These are phyloP conservation scores for Lytechinus variegatus DNA, from an alignment of 35 echinoderm and acorn worm species.

Conservation along the genomic window DNA sequence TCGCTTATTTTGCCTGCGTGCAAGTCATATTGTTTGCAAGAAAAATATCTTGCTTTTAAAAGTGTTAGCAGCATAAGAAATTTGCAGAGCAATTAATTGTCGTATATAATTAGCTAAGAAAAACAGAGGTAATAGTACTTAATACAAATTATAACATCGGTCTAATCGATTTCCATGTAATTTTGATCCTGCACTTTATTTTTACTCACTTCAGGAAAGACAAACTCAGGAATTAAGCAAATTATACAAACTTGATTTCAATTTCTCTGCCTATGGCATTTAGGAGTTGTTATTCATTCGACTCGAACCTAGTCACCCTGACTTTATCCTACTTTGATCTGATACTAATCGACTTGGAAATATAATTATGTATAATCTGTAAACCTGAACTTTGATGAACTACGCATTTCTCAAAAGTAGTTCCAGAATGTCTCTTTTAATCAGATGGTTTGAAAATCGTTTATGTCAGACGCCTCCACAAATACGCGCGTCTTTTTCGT, in stretches of 20 bases:
- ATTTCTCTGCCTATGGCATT: not conserved
- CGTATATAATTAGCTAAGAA: not conserved
- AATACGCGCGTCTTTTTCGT: not conserved
- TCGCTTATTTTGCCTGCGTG: not conserved
- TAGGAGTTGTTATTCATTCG: not conserved
- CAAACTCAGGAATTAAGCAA: not conserved
- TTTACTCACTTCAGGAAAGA: not conserved
- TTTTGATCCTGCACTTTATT: not conserved
- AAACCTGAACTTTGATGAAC: not conserved
- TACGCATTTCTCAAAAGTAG: not conserved
- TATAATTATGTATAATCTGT: not conserved
- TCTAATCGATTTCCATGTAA: not conserved
- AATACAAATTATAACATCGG: not conserved
- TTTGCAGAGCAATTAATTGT: not conserved
- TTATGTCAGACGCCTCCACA: slow-evolving; percentile 9
- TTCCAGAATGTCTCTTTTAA: not conserved
- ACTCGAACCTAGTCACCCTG: not conserved
- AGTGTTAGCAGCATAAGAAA: not conserved
- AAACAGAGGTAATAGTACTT: not conserved
- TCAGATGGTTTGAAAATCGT: not conserved
- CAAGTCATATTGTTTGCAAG: not conserved
- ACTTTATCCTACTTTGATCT: not conserved
- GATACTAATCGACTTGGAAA: not conserved
- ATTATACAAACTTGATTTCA: not conserved
- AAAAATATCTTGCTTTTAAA: not conserved